A percentile compares a stretch with the other conserved stretches of the same genome.
These are phyloP conservation scores for Pteropus alecto DNA, from an alignment of 2,113 vertebrate genomes.

Conservation along the genomic window DNA sequence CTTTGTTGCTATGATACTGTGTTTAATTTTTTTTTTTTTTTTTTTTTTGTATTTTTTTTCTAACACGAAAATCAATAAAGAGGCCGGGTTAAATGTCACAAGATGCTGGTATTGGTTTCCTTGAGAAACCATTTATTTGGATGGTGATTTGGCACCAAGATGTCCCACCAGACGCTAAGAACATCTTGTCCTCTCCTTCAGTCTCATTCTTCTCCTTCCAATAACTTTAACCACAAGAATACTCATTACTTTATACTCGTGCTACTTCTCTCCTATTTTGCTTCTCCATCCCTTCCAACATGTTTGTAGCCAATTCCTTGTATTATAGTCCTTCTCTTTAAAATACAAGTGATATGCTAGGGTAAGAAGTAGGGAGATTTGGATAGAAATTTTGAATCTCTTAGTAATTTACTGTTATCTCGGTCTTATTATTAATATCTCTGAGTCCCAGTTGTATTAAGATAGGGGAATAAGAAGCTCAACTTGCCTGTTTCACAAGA, in stretches of 20 bases:
- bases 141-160: conserved; percentile 33
- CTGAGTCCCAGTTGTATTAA: background rate
- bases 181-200: conserved; percentile 32
- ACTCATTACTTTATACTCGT: background rate
- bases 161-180: conserved; percentile 42
- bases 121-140: conserved; percentile 56
- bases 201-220: conserved; percentile 52
- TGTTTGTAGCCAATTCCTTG: background rate
- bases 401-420: background rate
- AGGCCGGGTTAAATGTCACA: conserved; percentile 38
- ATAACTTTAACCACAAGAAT: conserved; percentile 52
- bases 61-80: conserved; percentile 55
- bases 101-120: conserved; percentile 59
- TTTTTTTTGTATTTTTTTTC: conserved; percentile 42
- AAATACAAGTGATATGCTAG: background rate
- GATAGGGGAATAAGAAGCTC: background rate
- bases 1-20: conserved; percentile 34
- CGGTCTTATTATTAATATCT: background rate
- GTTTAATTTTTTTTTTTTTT: conserved; percentile 10
- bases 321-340: background rate
- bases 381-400: background rate
- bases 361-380: background rate
- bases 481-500: background rate
- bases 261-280: background rate
- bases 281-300: background rate